These are phyloP conservation scores for Bembecia ichneumoniformis DNA, from an alignment of 2,888 invertebrate genomes.

Conservation along the genomic window DNA sequence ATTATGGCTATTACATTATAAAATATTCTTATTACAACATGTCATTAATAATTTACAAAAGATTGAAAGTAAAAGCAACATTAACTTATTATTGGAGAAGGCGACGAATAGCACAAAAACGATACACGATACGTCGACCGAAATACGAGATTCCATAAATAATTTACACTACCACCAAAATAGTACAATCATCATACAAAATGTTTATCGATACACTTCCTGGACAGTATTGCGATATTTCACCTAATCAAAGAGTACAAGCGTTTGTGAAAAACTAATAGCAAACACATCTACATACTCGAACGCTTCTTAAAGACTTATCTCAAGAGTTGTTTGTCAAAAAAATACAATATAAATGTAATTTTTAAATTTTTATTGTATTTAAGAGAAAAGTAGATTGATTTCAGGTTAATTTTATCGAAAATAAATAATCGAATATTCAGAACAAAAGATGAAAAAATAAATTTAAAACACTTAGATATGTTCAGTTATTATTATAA, in stretches of 20 bases:
- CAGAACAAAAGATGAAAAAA: too few species aligned
- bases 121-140: slow-evolving; percentile 36
- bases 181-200: slow-evolving; percentile 53
- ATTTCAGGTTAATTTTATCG: too few species aligned
- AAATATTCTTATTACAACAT: slow-evolving; percentile 67
- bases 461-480: too few species aligned
- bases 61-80: slow-evolving; percentile 65
- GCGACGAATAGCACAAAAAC: slow-evolving; percentile 56
- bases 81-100: slow-evolving; percentile 60
- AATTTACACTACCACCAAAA: slow-evolving; percentile 56
- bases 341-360: too few species aligned
- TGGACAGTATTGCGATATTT: slow-evolving; percentile 6
- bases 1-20: slow-evolving; percentile 62
- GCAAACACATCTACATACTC: too few species aligned
- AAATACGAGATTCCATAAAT: slow-evolving; percentile 66
- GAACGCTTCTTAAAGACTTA: too few species aligned
- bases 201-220: slow-evolving; percentile 53
- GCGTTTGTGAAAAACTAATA: too few species aligned
- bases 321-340: too few species aligned
- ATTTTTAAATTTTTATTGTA: too few species aligned
- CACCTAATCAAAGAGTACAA: slow-evolving; percentile 14
- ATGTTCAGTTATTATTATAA: too few species aligned
- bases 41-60: slow-evolving; percentile 69
- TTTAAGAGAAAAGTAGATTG: too few species aligned
- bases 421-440: too few species aligned